Evolutionary conservation across 2,113 vertebrate genomes (phyloP).

Genomic region (Bothrops jararaca): DNA sequence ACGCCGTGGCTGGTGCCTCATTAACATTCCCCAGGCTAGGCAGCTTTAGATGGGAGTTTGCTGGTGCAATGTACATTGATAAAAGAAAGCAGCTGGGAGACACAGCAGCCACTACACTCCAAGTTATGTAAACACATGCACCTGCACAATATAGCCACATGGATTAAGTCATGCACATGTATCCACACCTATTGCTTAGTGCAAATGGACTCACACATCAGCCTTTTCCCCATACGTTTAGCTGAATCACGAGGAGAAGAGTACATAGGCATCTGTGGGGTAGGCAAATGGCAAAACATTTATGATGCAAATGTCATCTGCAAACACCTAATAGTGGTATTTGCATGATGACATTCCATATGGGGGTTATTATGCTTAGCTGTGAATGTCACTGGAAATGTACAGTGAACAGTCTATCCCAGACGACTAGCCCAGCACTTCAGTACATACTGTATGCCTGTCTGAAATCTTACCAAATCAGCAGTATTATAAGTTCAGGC

Average conservation of each 20-base stretch:
- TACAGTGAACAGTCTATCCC: not conserved
- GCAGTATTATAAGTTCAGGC: not conserved
- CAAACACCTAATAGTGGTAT: not conserved
- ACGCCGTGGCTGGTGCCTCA: constrained; percentile 61
- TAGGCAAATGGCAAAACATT: not conserved
- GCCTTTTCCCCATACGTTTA: not conserved
- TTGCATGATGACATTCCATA: not conserved
- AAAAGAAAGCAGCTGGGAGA: constrained; percentile 66
- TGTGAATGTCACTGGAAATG: not conserved
- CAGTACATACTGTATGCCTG: not conserved
- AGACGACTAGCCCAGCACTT: not conserved
- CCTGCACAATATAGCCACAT: not conserved
- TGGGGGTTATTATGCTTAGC: not conserved
- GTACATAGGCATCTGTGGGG: not conserved
- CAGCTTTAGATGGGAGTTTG: constrained; percentile 67
- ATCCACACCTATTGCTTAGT: not conserved
- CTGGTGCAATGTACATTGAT: constrained; percentile 64
- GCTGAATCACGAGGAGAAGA: not conserved
- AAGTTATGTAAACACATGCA: not conserved
- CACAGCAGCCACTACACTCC: constrained; percentile 47
- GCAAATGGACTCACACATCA: not conserved
- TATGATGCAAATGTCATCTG: not conserved
- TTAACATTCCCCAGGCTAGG: constrained; percentile 66
- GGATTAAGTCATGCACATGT: not conserved
- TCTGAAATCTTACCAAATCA: not conserved